A percentile compares a stretch with the other conserved stretches of the same genome.
phyloP scores from a whole-genome alignment of 64 coral and sea anemone species.

The Cladopsammia gracilis region DNA sequence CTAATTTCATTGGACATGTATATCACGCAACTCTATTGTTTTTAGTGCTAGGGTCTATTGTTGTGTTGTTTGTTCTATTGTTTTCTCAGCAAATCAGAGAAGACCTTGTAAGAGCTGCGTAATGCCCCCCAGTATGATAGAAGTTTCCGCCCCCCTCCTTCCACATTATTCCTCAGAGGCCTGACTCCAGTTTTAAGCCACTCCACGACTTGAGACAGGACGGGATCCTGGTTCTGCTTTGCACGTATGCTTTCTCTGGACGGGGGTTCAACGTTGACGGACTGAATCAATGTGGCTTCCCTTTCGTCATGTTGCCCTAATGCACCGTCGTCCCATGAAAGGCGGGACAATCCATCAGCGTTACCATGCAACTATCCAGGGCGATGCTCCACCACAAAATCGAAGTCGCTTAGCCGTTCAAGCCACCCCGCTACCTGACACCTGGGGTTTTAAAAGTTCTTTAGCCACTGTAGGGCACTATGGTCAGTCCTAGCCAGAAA shows the following conservation, averaged over 20 bases:
- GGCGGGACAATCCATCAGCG: slow-evolving; percentile 56
- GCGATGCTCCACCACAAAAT: slow-evolving; percentile 61
- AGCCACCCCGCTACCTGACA: slow-evolving; percentile 70
- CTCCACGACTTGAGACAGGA: neutral
- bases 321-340: neutral
- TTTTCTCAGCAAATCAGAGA: no score
- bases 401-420: slow-evolving; percentile 54
- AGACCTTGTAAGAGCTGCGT: no score
- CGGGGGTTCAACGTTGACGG: neutral
- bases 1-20: no score
- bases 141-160: neutral
- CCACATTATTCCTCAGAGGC: neutral
- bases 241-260: neutral
- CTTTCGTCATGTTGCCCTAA: neutral
- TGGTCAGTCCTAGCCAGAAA: no score
- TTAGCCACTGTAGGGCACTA: no score
- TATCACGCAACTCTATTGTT: no score
- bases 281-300: neutral
- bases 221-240: neutral
- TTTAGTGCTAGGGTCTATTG: no score
- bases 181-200: neutral
- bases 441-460: slow-evolving; percentile 62
- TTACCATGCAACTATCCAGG: slow-evolving; percentile 47
- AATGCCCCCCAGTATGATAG: no score
- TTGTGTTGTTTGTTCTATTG: no score